A percentile compares a stretch with the other conserved stretches of the same genome.
Evolutionary conservation across 2,797 vertebrate genomes (phyloP).

Genomic region (Chloroceryle inda): DNA sequence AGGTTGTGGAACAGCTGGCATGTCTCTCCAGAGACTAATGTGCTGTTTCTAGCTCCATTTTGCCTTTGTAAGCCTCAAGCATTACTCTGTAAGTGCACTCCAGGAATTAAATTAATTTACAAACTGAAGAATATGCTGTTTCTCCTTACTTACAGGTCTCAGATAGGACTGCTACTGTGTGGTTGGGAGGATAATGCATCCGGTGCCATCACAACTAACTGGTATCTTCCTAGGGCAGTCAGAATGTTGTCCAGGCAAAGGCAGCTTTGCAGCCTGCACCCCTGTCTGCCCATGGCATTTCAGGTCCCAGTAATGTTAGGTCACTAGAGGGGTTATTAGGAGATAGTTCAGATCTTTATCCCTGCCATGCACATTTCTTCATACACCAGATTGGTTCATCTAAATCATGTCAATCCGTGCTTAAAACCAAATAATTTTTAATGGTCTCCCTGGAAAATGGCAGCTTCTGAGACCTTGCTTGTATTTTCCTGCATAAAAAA

Average conservation of each 20-base stretch:
- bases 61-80: slow-evolving; percentile 45
- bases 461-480: not conserved
- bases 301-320: not conserved
- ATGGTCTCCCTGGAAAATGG: not conserved
- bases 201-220: not conserved
- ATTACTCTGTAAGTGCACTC: slow-evolving; percentile 59
- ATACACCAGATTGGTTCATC: not conserved
- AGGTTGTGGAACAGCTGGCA: slow-evolving; percentile 27
- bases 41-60: slow-evolving; percentile 38
- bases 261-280: not conserved
- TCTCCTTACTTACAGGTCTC: slow-evolving; percentile 51
- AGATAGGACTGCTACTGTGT: slow-evolving; percentile 29
- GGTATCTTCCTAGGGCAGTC: not conserved
- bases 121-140: slow-evolving; percentile 32
- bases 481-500: not conserved
- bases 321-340: not conserved
- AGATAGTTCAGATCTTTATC: not conserved
- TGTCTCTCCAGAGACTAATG: slow-evolving; percentile 41
- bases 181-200: not conserved
- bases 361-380: not conserved
- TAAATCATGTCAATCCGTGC: not conserved
- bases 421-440: not conserved
- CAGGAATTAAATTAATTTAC: slow-evolving; percentile 68
- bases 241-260: not conserved
- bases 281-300: not conserved